A percentile compares a stretch with the other conserved stretches of the same genome.
phyloP scores from a whole-genome alignment of 2,113 vertebrate species.

The Cheirogaleus medius region DNA sequence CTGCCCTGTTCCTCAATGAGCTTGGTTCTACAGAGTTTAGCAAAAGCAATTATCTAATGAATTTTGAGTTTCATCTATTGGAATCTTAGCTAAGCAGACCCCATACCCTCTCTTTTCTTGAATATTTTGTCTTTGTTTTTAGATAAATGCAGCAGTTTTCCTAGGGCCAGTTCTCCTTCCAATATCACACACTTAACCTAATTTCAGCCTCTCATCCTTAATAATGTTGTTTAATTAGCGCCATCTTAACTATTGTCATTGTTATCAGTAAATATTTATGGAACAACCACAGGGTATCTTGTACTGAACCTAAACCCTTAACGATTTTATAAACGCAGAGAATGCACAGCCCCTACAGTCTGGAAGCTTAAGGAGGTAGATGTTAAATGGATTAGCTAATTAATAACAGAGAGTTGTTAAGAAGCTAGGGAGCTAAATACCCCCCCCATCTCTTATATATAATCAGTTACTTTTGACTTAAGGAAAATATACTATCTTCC shows the following conservation, averaged over 20 bases:
- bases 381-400: neutral
- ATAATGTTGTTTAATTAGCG: neutral
- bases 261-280: constrained; percentile 38
- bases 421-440: neutral
- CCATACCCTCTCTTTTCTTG: neutral
- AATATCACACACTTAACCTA: neutral
- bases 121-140: constrained; percentile 25
- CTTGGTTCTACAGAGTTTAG: neutral
- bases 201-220: neutral
- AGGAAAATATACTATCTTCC: constrained; percentile 54
- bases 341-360: neutral
- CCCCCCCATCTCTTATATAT: neutral
- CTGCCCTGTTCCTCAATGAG: neutral
- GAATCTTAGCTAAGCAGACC: neutral
- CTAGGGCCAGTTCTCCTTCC: neutral
- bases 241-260: neutral
- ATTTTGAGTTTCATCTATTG: neutral
- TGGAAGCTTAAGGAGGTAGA: neutral
- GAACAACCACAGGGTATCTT: neutral
- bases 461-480: constrained; percentile 71
- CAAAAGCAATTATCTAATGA: constrained; percentile 30
- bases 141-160: neutral
- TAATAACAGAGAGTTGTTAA: neutral
- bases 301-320: neutral
- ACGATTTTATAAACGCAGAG: neutral